Evolutionary conservation across 1,140 invertebrate species (phyloP).

Genomic region (Hirudo medicinalis): DNA sequence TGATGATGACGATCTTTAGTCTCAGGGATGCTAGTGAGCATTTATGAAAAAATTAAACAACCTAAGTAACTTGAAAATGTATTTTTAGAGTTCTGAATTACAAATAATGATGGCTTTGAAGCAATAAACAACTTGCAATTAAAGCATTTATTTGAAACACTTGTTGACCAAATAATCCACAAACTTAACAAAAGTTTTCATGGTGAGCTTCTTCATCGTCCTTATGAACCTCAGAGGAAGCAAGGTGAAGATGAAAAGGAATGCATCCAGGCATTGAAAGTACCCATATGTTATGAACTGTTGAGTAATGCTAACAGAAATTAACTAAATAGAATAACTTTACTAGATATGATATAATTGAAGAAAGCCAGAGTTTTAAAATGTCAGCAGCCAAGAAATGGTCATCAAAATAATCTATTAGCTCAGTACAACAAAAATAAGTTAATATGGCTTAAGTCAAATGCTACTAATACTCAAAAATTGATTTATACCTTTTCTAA

Average conservation of each 20-base stretch:
- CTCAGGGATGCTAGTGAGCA: too few relatives aligned
- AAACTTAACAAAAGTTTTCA: slow-evolving; percentile 27
- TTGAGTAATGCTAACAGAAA: slow-evolving; percentile 27
- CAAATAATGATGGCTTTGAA: too few relatives aligned
- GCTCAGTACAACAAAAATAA: neutral
- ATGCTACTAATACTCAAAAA: neutral
- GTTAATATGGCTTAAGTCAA: neutral
- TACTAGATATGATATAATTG: neutral
- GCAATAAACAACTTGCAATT: too few relatives aligned
- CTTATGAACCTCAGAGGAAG: slow-evolving; percentile 78
- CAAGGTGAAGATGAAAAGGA: slow-evolving; percentile 94
- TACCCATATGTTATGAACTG: slow-evolving; percentile 89
- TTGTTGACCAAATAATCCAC: neutral
- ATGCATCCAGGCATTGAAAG: slow-evolving; percentile 91
- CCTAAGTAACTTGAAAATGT: too few relatives aligned
- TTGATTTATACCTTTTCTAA: slow-evolving; percentile 43
- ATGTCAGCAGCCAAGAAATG: neutral
- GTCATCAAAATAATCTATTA: slow-evolving; percentile 11
- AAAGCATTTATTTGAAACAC: too few relatives aligned
- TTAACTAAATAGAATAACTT: slow-evolving; percentile 18
- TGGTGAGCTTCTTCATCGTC: slow-evolving; percentile 43
- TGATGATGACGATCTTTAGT: too few relatives aligned
- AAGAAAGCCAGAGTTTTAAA: neutral
- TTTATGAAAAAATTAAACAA: too few relatives aligned
- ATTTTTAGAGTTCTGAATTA: too few relatives aligned